Base-by-base conservation (phyloP, 2,113 vertebrate species). In the Takifugu flavidus region DNA sequence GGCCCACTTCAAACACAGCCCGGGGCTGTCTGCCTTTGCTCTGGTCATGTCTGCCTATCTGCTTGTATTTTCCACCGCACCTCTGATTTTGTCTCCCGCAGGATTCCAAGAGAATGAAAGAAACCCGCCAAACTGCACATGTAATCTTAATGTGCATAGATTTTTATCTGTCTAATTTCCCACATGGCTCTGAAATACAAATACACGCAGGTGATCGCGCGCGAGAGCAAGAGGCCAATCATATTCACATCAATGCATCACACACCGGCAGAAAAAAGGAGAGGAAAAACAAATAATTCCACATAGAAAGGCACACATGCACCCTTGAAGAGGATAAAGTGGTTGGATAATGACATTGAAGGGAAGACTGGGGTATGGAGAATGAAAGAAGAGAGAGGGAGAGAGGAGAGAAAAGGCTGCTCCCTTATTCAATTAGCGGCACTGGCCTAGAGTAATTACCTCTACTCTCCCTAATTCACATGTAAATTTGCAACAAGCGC, bases 381-480 rank as follows among this genome's bases (percentile, higher is more conserved):
- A 87, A 79, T 72, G 79, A 78, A 75, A 78, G 72, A 75, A 79
- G 74, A 71, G 63, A 62, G 70, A 58, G 66, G 62, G 64, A 72
- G 70, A 69, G 74, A 77, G 78, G 75, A 78, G 78, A 85, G 78
- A 86, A 83, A 82, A 80, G 79, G 65, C 82, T 74, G 74, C 77
- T 73, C 63, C 87, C 78, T 90, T 83, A 89, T 90, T 91, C 78
- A 83, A 89, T 90, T 88, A 90, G 82, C 27, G 26, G 57, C 78
- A 63, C 74, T 78, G 78, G 84, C 87, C 80, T 27, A 4, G 75
- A 83, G 86, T 90, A 87, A 90, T 90, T 90, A 88, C 88, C 71
- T 78, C 80, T 84, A 85, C 88, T 88, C 85, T 88, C 79, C 79
- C 83, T 90, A 84, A 89, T 89, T 87, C 87, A 54, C 86, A 86